Evolutionary conservation across 2,113 vertebrate species (phyloP).

Genomic region (Burhinus bistriatus): DNA sequence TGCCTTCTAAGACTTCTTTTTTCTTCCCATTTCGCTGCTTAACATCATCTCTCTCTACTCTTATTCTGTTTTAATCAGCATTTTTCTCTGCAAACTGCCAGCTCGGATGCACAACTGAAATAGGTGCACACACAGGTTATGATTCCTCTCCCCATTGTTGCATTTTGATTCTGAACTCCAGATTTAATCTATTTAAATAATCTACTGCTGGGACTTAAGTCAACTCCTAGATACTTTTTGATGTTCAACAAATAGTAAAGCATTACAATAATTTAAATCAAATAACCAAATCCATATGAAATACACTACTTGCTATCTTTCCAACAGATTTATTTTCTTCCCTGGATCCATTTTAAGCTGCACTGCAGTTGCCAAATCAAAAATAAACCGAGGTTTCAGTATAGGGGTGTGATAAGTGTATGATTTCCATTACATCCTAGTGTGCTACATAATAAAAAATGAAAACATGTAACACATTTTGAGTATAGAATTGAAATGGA

Average conservation of each 20-base stretch:
- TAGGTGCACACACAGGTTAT: not conserved
- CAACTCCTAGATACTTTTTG: not conserved
- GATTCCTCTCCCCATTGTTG: not conserved
- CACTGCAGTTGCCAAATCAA: constrained; percentile 6
- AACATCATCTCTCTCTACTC: not conserved
- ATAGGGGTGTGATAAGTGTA: not conserved
- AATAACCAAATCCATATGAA: constrained; percentile 33
- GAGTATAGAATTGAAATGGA: constrained; percentile 45
- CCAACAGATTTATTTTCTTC: constrained; percentile 44
- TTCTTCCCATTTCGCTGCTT: not conserved
- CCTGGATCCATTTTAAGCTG: constrained; percentile 15
- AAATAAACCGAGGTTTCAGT: constrained; percentile 3
- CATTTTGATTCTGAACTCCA: not conserved
- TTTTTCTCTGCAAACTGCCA: not conserved
- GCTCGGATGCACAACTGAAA: not conserved
- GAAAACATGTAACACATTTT: constrained; percentile 7
- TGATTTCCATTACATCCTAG: not conserved
- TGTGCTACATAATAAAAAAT: not conserved
- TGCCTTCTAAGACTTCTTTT: not conserved
- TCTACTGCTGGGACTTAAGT: not conserved
- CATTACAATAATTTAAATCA: constrained; percentile 30
- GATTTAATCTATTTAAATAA: constrained; percentile 23
- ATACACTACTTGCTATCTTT: constrained; percentile 18
- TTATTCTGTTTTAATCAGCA: not conserved
- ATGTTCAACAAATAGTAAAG: constrained; percentile 12